Evolutionary conservation across 2,113 vertebrate species (phyloP), one percentile per base, ranked within the genome.

Genomic region (Phaethornis superciliosus): DNA sequence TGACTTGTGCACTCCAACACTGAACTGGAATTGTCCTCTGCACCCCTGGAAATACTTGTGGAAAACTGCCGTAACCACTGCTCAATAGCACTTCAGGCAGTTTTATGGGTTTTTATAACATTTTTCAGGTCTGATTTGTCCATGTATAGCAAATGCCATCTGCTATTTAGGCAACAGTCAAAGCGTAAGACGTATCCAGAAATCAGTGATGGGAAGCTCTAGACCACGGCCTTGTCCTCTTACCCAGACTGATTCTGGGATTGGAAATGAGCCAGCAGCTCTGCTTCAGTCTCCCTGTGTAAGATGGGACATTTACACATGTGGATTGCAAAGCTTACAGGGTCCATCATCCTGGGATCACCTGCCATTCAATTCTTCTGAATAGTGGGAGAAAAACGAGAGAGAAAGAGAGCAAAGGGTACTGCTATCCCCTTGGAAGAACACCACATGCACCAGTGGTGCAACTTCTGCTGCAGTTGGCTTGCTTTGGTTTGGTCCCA

Each of bases 51-150:
- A 6, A 28, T 6, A 9, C 17, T 59, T n/a, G 28, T 37, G 44
- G 44, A 68, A 92, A 89, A 67, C 60, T 67, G 4, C 49, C 72
- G n/a, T 67, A 75, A 74, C 4, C 28, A 35, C 16, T 35, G 52
- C 42, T 69, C 47, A 64, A 7, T 67, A 79, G 54, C 37, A 71
- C 62, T 72, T 78, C 27, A 74, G 47, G 49, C 5, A 10, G 46
- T 56, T 72, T 33, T 22, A 47, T 68, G 24, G 4, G 4, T n/a
- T 24, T 81, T 70, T 70, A 90, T 72, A 74, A 37, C 55, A 6
- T 3, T 56, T 94, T 95, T 65, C 24, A 35, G 7, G 80, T 85
- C 68, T 75, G 68, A 54, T 91, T 70, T 56, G 51, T 16, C 62
- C 23, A 81, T 70, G 88, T 67, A n/a, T 32, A 67, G 49, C n/a